Conservation (phyloP, 2,113 vertebrate species). For the Tachysurus vachellii region DNA sequence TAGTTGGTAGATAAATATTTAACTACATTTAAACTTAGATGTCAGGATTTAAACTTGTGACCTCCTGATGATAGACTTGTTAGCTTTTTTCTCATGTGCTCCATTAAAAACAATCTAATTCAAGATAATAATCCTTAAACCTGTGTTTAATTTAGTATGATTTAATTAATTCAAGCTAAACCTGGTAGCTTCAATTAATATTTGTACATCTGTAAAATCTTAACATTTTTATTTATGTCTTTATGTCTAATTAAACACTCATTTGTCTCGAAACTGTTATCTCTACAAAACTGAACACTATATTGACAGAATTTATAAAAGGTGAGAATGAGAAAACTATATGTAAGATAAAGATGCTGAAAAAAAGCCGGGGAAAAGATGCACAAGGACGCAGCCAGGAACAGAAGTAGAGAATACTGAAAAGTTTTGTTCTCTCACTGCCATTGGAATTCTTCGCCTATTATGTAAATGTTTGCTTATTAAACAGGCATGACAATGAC, state of each 20-base stretch:
- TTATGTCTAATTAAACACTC: background rate
- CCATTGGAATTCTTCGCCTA: slow-evolving; percentile 1
- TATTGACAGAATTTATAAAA: background rate
- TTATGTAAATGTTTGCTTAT: slow-evolving; percentile 19
- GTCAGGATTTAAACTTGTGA: no score
- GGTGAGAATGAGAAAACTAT: background rate
- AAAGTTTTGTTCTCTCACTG: background rate
- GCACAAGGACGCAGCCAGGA: background rate
- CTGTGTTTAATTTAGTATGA: background rate
- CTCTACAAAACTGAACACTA: background rate
- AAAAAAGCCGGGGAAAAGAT: background rate
- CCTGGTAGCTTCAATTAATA: background rate
- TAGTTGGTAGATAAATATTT: background rate
- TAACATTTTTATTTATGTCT: background rate
- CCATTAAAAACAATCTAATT: no score
- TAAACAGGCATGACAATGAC: slow-evolving; percentile 14
- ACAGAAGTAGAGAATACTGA: background rate
- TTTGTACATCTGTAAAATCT: no score
- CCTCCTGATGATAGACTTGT: no score
- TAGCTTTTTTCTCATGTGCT: no score
- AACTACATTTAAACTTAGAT: background rate
- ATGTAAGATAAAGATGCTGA: background rate
- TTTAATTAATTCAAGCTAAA: background rate
- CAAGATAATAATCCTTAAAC: background rate
- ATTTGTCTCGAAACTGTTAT: background rate